Base-by-base conservation (phyloP, 2,888 invertebrate species). In the Balanococcus diminutus region DNA sequence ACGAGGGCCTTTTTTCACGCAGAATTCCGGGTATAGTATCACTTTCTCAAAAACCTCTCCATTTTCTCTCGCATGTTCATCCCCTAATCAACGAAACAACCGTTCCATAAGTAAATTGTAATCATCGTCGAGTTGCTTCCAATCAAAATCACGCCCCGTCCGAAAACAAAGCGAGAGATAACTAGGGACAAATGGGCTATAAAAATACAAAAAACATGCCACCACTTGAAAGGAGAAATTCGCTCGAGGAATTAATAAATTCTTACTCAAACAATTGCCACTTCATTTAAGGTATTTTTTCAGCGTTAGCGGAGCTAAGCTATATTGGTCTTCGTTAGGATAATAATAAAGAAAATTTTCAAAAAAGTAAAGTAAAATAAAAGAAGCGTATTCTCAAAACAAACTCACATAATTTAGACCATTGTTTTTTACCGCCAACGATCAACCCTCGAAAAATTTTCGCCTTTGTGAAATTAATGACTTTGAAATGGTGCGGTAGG, bases 381-480 rank as follows among this genome's bases (percentile, higher is more conserved):
- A 67, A 67, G 61, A 51, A 51, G 51, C 51, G 61, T 67, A 67
- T 67, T 67, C 32, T 31, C 32, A 75, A 75, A 75, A 32, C 32
- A 75, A 75, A 75, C 75, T 75, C 75, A 32, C 61, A 67, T 75
- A 31, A 32, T 32, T 31, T 75, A 75, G 32, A 14, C 32, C 14
- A 75, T 75, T 75, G 75, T 75, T 75, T 75, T 61, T 75, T 19
- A n/a, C 75, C 32, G 32, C 32, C 32, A 75, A 75, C 75, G 32
- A 75, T 75, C 75, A 32, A 75, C 75, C 75, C 75, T 75, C 75
- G 75, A 32, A 75, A 32, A 75, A 75, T 75, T 75, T 75, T 1
- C 75, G n/a, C 75, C 32, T 31, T 75, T 32, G 75, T 32, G 75
- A 75, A 75, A 75, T 75, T 75, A 75, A 75, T 75, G 32, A 32